Evolutionary conservation across 1,140 invertebrate species (phyloP).

Genomic region (Platyura marginata): DNA sequence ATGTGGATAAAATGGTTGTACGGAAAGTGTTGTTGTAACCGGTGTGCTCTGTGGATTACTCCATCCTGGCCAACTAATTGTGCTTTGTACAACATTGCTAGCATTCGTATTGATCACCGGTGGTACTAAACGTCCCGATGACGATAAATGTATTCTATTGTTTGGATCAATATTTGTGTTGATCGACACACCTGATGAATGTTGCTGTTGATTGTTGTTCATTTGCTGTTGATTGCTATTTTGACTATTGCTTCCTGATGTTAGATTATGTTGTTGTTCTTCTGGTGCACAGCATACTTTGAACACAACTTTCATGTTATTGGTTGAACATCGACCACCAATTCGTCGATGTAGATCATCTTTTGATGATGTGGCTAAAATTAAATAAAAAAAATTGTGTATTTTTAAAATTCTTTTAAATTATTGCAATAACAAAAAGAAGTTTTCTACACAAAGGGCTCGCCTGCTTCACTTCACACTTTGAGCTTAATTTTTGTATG

Average conservation of each 20-base stretch:
- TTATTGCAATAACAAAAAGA: too few relatives aligned
- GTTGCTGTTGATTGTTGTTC: background rate
- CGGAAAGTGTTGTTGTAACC: constrained; percentile 8
- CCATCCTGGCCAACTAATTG: constrained; percentile 10
- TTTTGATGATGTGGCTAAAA: constrained; percentile 63
- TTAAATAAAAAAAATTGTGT: too few relatives aligned
- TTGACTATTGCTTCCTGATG: background rate
- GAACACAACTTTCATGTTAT: constrained; percentile 94
- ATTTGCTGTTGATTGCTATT: background rate
- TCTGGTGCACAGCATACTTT: constrained; percentile 72
- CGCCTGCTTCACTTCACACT: too few relatives aligned
- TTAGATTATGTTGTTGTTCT: constrained; percentile 26
- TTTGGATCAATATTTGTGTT: constrained; percentile 22
- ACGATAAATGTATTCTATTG: constrained; percentile 14
- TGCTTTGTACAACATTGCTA: constrained; percentile 12
- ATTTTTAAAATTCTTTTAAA: too few relatives aligned
- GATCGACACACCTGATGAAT: constrained; percentile 12
- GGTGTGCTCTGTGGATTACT: constrained; percentile 15
- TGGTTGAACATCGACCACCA: constrained; percentile 71
- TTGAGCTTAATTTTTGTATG: too few relatives aligned
- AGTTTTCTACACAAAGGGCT: too few relatives aligned
- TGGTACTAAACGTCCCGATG: background rate
- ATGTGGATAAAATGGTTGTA: constrained; percentile 6
- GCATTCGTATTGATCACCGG: constrained; percentile 7
- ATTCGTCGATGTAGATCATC: constrained; percentile 79